Evolutionary conservation across 2,888 invertebrate species (phyloP).

Genomic region (Marronus borbonicus): DNA sequence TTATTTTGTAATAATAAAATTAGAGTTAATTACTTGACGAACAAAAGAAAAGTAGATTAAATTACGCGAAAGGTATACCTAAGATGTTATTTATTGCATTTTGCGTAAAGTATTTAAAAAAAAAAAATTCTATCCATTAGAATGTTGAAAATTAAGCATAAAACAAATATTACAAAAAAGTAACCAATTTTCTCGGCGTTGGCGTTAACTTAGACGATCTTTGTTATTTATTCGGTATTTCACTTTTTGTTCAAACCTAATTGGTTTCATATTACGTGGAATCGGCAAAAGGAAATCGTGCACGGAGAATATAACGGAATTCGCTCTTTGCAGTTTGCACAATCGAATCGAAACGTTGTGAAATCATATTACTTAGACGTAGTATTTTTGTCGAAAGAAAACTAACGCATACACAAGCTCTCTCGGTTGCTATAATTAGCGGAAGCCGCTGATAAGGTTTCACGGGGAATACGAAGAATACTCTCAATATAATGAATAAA

Average conservation of each 20-base stretch:
- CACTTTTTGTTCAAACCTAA: not conserved
- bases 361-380: conserved; percentile 1
- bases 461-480: not conserved
- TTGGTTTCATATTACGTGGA: not conserved
- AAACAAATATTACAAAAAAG: not conserved
- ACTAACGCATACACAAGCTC: not conserved
- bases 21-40: too few species aligned
- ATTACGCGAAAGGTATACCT: too few species aligned
- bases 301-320: not conserved
- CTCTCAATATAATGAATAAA: too few species aligned
- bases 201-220: not conserved
- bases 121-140: too few species aligned
- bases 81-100: too few species aligned
- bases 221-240: not conserved
- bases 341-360: not conserved
- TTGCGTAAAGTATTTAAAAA: too few species aligned
- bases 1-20: too few species aligned
- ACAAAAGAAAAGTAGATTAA: too few species aligned
- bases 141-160: too few species aligned
- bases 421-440: not conserved
- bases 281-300: conserved; percentile 5
- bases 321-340: not conserved
- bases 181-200: not conserved
- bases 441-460: not conserved
- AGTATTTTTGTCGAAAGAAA: not conserved